These are phyloP conservation scores for Pachypeltis micranthus DNA, from an alignment of 1,140 invertebrate species.

Conservation along the genomic window DNA sequence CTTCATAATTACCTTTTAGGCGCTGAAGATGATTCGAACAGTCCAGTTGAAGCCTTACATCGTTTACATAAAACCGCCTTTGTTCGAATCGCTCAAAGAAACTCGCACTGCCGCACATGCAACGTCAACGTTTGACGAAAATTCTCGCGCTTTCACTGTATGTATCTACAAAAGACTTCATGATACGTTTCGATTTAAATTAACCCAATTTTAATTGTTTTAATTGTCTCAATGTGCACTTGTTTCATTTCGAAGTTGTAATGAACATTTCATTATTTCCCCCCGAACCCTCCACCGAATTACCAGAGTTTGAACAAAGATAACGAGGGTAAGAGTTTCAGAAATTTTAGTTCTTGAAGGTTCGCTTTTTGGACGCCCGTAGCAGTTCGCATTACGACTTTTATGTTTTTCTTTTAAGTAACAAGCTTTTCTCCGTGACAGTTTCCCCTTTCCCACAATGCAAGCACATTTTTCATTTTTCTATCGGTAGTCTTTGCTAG, in stretches of 20 bases:
- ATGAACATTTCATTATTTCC: not conserved
- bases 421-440: not conserved
- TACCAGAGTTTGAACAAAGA: not conserved
- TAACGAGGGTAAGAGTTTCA: not conserved
- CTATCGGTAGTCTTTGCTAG: not conserved
- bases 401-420: not conserved
- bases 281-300: not conserved
- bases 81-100: slow-evolving; percentile 69
- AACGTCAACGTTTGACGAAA: slow-evolving; percentile 81
- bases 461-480: not conserved
- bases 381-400: not conserved
- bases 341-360: not conserved
- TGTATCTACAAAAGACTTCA: no score
- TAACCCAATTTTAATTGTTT: no score
- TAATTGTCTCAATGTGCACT: no score
- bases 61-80: slow-evolving; percentile 85
- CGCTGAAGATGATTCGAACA: slow-evolving; percentile 80
- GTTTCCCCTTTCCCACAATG: not conserved
- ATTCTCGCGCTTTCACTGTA: slow-evolving; percentile 80
- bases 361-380: not conserved
- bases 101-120: slow-evolving; percentile 68
- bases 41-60: slow-evolving; percentile 89
- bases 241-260: not conserved
- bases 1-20: slow-evolving; percentile 56
- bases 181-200: no score